Base-by-base conservation (phyloP, 1,140 invertebrate genomes). In the Drosophila lacertosa region DNA sequence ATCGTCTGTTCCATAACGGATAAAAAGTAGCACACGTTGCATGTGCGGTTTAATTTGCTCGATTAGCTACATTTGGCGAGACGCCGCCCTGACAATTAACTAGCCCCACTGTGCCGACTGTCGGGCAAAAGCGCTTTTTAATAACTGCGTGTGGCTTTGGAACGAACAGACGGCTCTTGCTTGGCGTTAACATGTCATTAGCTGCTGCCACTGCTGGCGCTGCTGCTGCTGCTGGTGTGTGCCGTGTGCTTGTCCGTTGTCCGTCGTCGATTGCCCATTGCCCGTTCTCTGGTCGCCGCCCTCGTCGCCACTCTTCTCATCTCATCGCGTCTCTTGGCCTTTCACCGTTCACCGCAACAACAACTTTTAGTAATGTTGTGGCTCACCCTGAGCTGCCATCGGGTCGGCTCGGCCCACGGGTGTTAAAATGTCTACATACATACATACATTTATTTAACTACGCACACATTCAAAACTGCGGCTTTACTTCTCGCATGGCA, bases 321-420 rank as follows among this genome's bases (percentile, higher is more conserved):
- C 44, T 51, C 33, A 18, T 26, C 60, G 40, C 53, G 48, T 59
- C 54, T 74, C 51, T 65, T 81, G 74, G 81, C 81, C 81, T 84
- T 84, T 84, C 81, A 84, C 81, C 77, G 77, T 81, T 86, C 80
- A 88, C 77, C 73, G 65, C 81, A 86, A 59, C 77, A 77, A 55
- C 67, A 57, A 33, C 39, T 13, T 44, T 64, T 71, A 86, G 62
- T 72, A 72, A 86, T 86, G 82, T 86, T 86, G 81, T 88, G 54
- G 81, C 81, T 86, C 81, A 86, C 81, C 81, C 81, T 86, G 81
- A 86, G 82, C 81, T 86, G 81, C 77, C 81, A 86, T 55, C 67
- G 51, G 82, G 77, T 86, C 82, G 77, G 62, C 50, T 70, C 81
- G 62, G 64, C 81, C 81, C 81, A 86, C 82, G 73, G 77, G 81